Evolutionary conservation across 2,888 invertebrate species (phyloP), one percentile per base, ranked within the genome.

Genomic region (Anorthoa munda): DNA sequence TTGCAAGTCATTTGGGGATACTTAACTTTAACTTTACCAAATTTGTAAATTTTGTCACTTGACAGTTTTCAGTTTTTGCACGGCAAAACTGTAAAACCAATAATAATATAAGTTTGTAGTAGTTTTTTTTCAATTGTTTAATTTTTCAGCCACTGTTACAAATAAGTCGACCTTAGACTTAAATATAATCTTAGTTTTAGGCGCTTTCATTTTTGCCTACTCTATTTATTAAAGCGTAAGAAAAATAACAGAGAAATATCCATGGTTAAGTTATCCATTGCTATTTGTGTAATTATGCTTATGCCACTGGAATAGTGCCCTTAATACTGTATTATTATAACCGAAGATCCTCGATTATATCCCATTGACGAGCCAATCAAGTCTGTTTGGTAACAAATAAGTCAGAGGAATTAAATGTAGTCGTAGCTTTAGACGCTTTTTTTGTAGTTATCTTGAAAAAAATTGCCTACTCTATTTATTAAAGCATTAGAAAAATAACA

Each of bases 301-400:
- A 39, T 15, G 21, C 21, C 5, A 58, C 18, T 61, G 13, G 12
- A 45, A 64, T 45, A 55, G 12, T 48, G n/a, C n/a, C 53, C 51
- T 55, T 50, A 61, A 60, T 61, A 55, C 11, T 58, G 15, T 58
- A 66, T 63, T 68, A 75, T 63, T 67, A 53, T 71, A 58, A 76
- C 68, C 58, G 56, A 63, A 39, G 4, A 21, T 60, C 63, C 53
- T 76, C 58, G 50, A 64, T 75, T 61, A 66, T 66, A 73, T 70
- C 63, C 21, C 70, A 75, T 70, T 72, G 74, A 72, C 59, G 58
- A 69, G 78, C 69, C 82, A 86, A 78, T 79, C 78, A 78, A 26
- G 26, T 4, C 26, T 26, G 26, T 26, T 26, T 26, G 2, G 17
- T 18, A 7, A 26, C 26, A 26, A 26, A 50, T 2, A 51, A 17